These are phyloP conservation scores for Meloidogyne chitwoodi DNA, from an alignment of 1,140 invertebrate genomes.

Conservation along the genomic window DNA sequence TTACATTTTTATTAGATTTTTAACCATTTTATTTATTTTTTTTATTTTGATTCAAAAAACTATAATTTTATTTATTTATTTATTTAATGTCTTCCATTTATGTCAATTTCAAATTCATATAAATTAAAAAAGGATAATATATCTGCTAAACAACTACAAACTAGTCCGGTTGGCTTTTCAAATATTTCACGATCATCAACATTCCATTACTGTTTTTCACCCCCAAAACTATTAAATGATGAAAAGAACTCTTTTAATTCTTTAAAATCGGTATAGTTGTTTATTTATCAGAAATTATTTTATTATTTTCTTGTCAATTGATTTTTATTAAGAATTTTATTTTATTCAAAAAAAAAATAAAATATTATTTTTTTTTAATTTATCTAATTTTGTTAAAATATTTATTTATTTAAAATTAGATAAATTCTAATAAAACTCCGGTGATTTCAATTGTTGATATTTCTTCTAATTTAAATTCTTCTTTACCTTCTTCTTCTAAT, in stretches of 20 bases:
- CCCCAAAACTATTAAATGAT: not conserved
- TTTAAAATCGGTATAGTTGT: not conserved
- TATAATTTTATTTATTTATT: not conserved
- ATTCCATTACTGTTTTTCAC: not conserved
- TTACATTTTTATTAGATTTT: not conserved
- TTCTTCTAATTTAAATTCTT: not conserved
- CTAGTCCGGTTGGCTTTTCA: not conserved
- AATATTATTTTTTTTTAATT: too few species aligned
- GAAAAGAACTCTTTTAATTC: not conserved
- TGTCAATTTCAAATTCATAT: not conserved
- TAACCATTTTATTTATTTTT: not conserved
- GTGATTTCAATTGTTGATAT: not conserved
- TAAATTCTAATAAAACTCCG: conserved; percentile 1
- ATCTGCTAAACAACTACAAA: not conserved
- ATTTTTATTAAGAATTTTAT: too few species aligned
- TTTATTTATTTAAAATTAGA: too few species aligned
- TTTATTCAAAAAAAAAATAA: too few species aligned
- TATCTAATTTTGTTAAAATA: too few species aligned
- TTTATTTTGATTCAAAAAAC: not conserved
- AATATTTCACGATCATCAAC: not conserved
- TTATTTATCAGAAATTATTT: too few species aligned
- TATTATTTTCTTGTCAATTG: too few species aligned
- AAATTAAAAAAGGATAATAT: not conserved
- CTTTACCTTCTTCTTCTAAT: not conserved
- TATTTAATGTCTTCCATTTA: not conserved